Evolutionary conservation across 1,140 invertebrate genomes (phyloP).

Genomic region (Sinella curviseta): DNA sequence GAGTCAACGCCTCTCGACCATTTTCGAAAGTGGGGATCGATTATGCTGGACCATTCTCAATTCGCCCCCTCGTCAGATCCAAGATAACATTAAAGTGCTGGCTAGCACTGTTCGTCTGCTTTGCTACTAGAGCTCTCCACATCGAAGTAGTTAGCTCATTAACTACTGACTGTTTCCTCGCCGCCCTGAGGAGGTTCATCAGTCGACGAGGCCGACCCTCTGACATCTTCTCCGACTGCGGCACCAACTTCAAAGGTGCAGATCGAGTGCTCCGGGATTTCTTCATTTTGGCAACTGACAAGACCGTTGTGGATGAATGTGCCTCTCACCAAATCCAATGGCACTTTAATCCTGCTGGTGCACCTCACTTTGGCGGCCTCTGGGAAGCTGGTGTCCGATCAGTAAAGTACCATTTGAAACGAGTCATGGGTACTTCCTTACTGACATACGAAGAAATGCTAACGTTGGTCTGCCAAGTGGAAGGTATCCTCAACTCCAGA

Average conservation of each 20-base stretch:
- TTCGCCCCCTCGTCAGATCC: background rate
- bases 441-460: background rate
- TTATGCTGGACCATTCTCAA: conserved; percentile 49
- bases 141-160: background rate
- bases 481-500: background rate
- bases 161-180: background rate
- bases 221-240: background rate
- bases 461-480: background rate
- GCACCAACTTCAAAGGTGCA: background rate
- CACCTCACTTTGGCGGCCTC: background rate
- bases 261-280: background rate
- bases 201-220: background rate
- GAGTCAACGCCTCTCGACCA: conserved; percentile 48
- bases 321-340: background rate
- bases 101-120: background rate
- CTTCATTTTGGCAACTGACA: background rate
- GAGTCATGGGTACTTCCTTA: background rate
- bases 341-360: background rate
- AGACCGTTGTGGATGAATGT: background rate
- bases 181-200: background rate
- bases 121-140: background rate
- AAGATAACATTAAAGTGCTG: background rate
- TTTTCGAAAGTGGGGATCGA: conserved; percentile 51
- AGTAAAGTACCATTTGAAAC: background rate
- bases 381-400: background rate